Evolutionary conservation across 1,140 invertebrate species (phyloP), one percentile per base, ranked within the genome.

Genomic region (Cydia amplana): DNA sequence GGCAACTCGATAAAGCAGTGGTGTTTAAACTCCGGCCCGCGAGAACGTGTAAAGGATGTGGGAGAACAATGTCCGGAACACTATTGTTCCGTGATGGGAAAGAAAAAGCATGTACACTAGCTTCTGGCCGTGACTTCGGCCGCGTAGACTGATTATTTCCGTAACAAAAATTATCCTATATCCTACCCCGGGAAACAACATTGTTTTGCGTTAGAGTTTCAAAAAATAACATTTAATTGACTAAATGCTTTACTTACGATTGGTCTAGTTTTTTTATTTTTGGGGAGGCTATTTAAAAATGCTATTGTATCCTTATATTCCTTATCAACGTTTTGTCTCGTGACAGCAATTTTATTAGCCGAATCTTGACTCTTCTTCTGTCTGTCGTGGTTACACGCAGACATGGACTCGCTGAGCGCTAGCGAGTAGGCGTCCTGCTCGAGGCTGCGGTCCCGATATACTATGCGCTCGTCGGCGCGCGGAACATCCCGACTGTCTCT

Each of bases 271-370:
- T 76, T 51, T 65, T 80, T 86, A 64, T 89, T 85, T 79, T 89
- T 93, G 18, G 87, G 84, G 25, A 93, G 76, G n/a, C 85, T 82
- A 76, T 91, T 93, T n/a, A 93, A 80, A 83, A 93, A 93, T 10
- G 84, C 82, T 46, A 92, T 80, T 74, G 91, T 92, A 43, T 93
- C 88, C 73, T 83, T 88, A 74, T 89, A 92, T 76, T 93, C 93
- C 74, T 91, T 93, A 55, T 93, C 88, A 51, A 91, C 84, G 83
- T 83, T 89, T 65, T 92, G 85, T 76, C 86, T 92, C 1, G 87
- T 85, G 72, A 90, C 78, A 20, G 92, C 92, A 63, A 91, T 76
- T 83, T 85, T 90, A 55, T 79, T 88, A 64, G 88, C 88, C 60
- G 85, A 80, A 18, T 86, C 78, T 63, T 86, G 79, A 55, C 83